These are phyloP conservation scores for Manis pentadactyla DNA, from an alignment of 2,797 vertebrate genomes.

Conservation along the genomic window DNA sequence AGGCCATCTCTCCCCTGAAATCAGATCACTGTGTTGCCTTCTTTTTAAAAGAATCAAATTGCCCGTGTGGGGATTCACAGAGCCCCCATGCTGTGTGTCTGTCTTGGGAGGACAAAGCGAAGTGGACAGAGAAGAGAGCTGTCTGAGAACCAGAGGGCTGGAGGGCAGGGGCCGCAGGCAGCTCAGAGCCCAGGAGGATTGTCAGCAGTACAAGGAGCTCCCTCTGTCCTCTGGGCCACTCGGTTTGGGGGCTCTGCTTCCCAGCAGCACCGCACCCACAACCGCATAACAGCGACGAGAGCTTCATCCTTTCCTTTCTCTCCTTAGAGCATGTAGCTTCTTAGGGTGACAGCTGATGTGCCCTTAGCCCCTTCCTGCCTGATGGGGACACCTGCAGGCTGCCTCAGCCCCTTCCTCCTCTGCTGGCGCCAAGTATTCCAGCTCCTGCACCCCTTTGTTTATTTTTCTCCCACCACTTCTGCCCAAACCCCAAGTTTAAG, in stretches of 20 bases:
- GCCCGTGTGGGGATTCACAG: neutral
- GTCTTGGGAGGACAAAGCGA: slow-evolving; percentile 42
- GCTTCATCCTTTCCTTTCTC: neutral
- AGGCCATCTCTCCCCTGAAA: neutral
- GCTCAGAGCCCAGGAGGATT: neutral
- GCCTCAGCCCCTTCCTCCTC: neutral
- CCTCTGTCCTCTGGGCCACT: neutral
- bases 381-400: neutral
- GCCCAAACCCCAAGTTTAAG: neutral
- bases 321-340: neutral
- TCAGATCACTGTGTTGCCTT: neutral
- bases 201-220: neutral
- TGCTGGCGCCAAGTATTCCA: neutral
- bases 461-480: neutral
- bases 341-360: neutral
- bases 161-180: neutral
- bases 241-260: neutral
- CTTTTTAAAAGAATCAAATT: neutral
- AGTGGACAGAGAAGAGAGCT: neutral
- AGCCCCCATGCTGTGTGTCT: neutral
- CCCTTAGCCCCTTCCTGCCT: neutral
- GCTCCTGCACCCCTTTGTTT: neutral
- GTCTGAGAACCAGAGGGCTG: neutral
- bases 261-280: neutral
- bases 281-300: neutral